phyloP scores from a whole-genome alignment of 2,113 vertebrate species.

The Ailurus styani region DNA sequence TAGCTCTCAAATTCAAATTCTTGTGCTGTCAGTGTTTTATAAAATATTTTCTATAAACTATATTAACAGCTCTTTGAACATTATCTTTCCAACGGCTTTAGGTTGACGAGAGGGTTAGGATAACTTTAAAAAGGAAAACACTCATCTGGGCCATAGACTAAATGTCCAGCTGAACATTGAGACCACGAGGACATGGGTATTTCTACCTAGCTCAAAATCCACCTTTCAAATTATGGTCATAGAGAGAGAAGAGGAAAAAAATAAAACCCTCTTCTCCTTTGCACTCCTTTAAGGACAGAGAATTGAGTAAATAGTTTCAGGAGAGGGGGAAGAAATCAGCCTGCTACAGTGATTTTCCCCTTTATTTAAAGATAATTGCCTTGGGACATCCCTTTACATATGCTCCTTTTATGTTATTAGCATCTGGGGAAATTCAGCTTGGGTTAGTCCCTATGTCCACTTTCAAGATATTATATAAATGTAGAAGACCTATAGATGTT shows the following conservation, averaged over 20 bases:
- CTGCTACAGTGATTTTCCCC: neutral
- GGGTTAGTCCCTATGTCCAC: neutral
- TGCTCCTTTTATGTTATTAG: neutral
- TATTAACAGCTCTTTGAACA: neutral
- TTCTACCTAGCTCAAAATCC: neutral
- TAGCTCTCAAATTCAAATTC: neutral
- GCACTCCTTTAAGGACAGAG: neutral
- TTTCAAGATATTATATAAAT: neutral
- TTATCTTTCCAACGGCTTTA: neutral
- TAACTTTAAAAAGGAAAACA: neutral
- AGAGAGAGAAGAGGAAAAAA: neutral
- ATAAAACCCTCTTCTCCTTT: neutral
- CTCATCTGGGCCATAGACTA: neutral
- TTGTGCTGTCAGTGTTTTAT: neutral
- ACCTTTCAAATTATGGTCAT: neutral
- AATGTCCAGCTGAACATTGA: neutral
- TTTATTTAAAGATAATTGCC: neutral
- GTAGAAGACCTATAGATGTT: neutral
- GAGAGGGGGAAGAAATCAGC: neutral
- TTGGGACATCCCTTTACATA: neutral
- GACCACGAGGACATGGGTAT: neutral
- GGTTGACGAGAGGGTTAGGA: neutral
- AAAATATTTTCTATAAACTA: slow-evolving; percentile 20
- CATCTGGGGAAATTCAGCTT: neutral
- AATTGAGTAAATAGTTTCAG: neutral